These are phyloP conservation scores for Pseudoatta argentina DNA, from an alignment of 1,140 invertebrate genomes.

Conservation along the genomic window DNA sequence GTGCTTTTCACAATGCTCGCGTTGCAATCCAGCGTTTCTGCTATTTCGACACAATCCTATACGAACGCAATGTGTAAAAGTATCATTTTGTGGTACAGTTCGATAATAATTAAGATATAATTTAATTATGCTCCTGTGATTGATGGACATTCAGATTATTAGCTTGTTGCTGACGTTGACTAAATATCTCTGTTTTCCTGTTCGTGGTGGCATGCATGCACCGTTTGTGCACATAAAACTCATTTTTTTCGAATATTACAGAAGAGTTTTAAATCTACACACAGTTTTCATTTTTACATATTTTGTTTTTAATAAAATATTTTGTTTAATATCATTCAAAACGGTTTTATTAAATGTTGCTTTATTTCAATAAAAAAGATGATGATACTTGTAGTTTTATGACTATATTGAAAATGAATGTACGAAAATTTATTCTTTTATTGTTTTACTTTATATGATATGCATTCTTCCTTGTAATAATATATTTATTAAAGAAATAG, in stretches of 20 bases:
- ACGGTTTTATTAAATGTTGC: conserved; percentile 12
- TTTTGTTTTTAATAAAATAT: conserved; percentile 33
- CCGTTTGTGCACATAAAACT: not conserved
- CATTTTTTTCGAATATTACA: conserved; percentile 2
- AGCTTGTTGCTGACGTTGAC: not conserved
- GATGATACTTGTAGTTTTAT: not conserved
- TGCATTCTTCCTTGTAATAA: not conserved
- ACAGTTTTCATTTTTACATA: conserved; percentile 25
- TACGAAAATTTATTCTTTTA: not conserved
- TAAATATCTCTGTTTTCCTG: not conserved
- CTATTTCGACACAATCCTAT: conserved; percentile 14
- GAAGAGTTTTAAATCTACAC: not conserved
- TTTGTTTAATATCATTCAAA: conserved; percentile 28
- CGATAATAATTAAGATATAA: conserved; percentile 18
- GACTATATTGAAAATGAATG: conserved; percentile 1
- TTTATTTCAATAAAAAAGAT: conserved; percentile 12
- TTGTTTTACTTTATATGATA: not conserved
- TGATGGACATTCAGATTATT: not conserved
- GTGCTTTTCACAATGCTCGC: conserved; percentile 31
- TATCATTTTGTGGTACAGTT: not conserved
- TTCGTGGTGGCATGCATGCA: not conserved
- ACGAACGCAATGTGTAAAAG: conserved; percentile 6
- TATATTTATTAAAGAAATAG: conserved; percentile 1
- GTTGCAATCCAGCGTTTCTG: conserved; percentile 30
- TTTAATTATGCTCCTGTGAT: not conserved